phyloP scores from a whole-genome alignment of 2,888 invertebrate genomes.

The Sinohyriopsis cumingii region DNA sequence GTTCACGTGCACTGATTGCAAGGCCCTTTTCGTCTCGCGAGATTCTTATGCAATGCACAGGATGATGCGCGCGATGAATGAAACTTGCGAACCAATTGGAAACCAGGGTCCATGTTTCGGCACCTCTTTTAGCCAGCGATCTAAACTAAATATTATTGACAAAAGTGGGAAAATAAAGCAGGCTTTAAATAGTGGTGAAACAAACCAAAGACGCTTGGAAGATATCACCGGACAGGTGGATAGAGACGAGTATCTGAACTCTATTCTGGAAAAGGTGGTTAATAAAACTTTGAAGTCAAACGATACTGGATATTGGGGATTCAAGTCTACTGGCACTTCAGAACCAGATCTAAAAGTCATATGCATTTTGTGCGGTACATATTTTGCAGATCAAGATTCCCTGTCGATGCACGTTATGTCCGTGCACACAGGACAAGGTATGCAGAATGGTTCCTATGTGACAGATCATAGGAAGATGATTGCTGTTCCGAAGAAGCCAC shows the following conservation, averaged over 20 bases:
- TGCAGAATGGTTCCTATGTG: conserved; percentile 3
- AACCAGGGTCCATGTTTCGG: no score
- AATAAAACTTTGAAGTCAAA: conserved; percentile 5
- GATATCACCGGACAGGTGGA: conserved; percentile 42
- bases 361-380: conserved; percentile 55
- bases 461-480: background rate
- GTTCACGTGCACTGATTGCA: conserved; percentile 69
- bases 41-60: conserved; percentile 72
- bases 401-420: conserved; percentile 70
- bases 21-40: conserved; percentile 65
- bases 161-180: background rate
- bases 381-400: conserved; percentile 62
- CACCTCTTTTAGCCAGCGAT: background rate
- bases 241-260: conserved; percentile 47
- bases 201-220: conserved; percentile 24
- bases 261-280: conserved; percentile 33
- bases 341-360: conserved; percentile 16
- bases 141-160: no score
- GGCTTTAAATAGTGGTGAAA: background rate
- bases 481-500: no score
- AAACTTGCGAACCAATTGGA: conserved; percentile 44
- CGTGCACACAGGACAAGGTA: conserved; percentile 20
- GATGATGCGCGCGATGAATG: conserved; percentile 70
- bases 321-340: conserved; percentile 1
- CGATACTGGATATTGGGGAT: background rate